These are phyloP conservation scores for Strix occidentalis DNA, from an alignment of 2,797 vertebrate species.

Conservation along the genomic window DNA sequence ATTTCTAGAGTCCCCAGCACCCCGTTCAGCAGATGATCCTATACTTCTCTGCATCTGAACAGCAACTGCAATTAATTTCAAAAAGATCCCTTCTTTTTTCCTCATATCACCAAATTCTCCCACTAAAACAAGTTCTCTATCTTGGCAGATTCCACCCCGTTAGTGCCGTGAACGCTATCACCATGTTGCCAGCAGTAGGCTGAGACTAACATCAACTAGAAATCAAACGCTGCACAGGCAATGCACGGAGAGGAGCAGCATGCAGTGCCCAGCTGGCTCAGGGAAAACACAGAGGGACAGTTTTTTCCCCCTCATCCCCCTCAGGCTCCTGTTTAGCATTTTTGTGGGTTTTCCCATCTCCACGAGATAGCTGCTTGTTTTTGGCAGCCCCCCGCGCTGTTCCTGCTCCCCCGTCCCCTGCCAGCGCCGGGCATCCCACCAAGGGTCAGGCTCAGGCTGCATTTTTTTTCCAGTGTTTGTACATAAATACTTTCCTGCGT, in stretches of 20 bases:
- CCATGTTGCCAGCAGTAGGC: neutral
- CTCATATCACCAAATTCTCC: neutral
- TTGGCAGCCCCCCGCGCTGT: rapidly evolving
- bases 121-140: neutral
- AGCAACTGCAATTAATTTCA: neutral
- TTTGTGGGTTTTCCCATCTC: neutral
- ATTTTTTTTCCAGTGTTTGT: rapidly evolving
- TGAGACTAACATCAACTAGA: rapidly evolving
- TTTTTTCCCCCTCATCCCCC: rapidly evolving
- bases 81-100: too few relatives aligned
- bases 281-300: neutral
- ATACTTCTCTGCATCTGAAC: neutral
- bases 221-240: rapidly evolving
- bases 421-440: neutral
- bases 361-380: neutral
- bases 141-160: neutral
- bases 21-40: rapidly evolving
- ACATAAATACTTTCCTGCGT: neutral
- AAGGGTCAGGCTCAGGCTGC: neutral
- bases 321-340: neutral
- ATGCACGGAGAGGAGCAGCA: neutral
- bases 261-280: rapidly evolving
- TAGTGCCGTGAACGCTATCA: rapidly evolving
- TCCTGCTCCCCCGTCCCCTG: neutral
- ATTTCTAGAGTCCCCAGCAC: neutral